These are phyloP conservation scores for Macrochelys suwanniensis DNA, from an alignment of 2,797 vertebrate genomes.

Conservation along the genomic window DNA sequence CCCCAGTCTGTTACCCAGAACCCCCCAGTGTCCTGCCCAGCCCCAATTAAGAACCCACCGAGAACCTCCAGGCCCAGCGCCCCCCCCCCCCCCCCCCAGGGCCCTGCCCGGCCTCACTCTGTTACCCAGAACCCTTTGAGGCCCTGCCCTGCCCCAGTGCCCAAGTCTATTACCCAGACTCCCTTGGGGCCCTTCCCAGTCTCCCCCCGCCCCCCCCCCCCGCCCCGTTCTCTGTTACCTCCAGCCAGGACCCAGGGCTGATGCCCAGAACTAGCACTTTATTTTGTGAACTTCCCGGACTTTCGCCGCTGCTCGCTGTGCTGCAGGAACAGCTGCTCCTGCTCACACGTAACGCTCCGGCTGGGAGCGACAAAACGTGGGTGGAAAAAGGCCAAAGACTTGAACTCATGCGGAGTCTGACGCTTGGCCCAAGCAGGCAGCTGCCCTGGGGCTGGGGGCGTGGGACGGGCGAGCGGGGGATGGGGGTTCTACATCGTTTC, in stretches of 20 bases:
- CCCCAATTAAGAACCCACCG: neutral
- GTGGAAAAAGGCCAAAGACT: neutral
- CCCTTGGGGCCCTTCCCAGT: neutral
- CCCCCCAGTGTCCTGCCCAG: too few species aligned
- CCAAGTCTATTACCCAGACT: neutral
- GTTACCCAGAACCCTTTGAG: neutral
- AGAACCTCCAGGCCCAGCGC: neutral
- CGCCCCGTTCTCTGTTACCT: neutral
- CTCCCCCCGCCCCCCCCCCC: too few species aligned
- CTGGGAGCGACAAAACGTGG: neutral
- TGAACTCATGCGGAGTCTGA: neutral
- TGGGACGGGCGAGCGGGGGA: too few species aligned
- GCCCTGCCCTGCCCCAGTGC: too few species aligned
- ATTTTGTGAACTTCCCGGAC: neutral
- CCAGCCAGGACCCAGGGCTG: too few species aligned
- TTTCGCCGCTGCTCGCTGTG: too few species aligned
- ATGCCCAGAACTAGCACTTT: neutral
- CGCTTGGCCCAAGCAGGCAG: neutral
- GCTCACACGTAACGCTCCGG: too few species aligned
- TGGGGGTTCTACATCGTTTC: too few species aligned
- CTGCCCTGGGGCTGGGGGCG: neutral
- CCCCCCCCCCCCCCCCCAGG: too few species aligned
- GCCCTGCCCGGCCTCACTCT: neutral
- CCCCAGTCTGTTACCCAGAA: neutral
- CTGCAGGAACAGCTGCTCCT: neutral